These are phyloP conservation scores for Cirrhinus molitorella DNA, from an alignment of 2,797 vertebrate species.

Conservation along the genomic window DNA sequence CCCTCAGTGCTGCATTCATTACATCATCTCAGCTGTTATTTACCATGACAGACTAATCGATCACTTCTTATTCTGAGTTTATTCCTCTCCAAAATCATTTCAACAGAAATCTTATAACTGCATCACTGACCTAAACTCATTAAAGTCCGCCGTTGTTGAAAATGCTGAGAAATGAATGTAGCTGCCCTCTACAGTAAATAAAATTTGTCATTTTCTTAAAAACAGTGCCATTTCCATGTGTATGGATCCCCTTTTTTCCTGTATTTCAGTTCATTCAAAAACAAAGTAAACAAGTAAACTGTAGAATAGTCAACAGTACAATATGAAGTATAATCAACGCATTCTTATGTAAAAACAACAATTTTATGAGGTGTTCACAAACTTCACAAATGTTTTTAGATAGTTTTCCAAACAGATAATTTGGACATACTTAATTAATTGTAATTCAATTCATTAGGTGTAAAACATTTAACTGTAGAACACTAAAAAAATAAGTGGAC, in stretches of 20 bases:
- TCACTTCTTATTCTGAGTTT: conserved; percentile 33
- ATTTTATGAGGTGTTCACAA: background rate
- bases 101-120: background rate
- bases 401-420: background rate
- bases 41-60: conserved; percentile 42
- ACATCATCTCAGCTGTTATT: conserved; percentile 56
- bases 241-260: background rate
- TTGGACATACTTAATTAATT: background rate
- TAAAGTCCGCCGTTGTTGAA: background rate
- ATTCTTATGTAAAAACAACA: background rate
- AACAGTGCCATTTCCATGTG: background rate
- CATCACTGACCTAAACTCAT: background rate
- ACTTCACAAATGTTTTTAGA: background rate
- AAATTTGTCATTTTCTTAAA: background rate
- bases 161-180: background rate
- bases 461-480: background rate
- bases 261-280: background rate
- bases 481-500: background rate
- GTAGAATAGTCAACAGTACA: background rate
- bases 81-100: background rate
- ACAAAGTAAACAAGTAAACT: too few species aligned
- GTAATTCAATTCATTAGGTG: background rate
- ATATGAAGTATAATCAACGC: background rate
- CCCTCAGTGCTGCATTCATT: conserved; percentile 38
- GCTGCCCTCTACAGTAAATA: background rate